phyloP scores from a whole-genome alignment of 2,888 invertebrate species.

The Yponomeuta plumbellus region DNA sequence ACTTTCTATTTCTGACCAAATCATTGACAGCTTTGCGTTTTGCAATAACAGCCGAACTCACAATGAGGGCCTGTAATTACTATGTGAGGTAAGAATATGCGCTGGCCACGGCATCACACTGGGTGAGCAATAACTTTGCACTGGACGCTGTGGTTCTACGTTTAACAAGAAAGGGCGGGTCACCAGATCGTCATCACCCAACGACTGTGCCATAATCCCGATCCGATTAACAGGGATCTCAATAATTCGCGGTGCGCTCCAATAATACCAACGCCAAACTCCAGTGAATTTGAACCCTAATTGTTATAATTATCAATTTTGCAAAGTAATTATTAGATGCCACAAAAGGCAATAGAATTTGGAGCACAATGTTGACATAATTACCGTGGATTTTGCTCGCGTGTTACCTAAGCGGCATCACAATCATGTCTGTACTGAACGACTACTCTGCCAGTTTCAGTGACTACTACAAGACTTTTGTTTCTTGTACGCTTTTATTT shows the following conservation, averaged over 20 bases:
- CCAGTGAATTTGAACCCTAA: constrained; percentile 10
- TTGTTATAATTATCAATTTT: constrained; percentile 11
- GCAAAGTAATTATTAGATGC: neutral
- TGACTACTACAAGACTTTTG: too few relatives aligned
- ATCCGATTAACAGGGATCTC: constrained; percentile 35
- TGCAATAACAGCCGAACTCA: too few relatives aligned
- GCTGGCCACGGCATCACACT: neutral
- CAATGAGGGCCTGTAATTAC: neutral
- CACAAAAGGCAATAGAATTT: too few relatives aligned
- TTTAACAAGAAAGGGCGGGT: neutral
- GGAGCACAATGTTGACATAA: too few relatives aligned
- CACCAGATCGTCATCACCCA: neutral
- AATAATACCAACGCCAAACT: constrained; percentile 28
- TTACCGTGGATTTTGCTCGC: too few relatives aligned
- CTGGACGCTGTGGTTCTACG: neutral
- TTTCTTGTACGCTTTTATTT: too few relatives aligned
- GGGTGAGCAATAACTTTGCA: neutral
- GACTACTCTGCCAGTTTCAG: too few relatives aligned
- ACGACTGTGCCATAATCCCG: neutral
- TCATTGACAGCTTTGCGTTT: too few relatives aligned
- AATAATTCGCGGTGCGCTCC: constrained; percentile 36
- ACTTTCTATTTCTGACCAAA: too few relatives aligned
- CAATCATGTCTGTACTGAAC: too few relatives aligned
- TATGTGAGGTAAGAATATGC: constrained; percentile 15
- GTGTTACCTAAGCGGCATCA: too few relatives aligned